These are phyloP conservation scores for Trididemnum clinides DNA, from an alignment of 23 tunicate genomes.

Conservation along the genomic window DNA sequence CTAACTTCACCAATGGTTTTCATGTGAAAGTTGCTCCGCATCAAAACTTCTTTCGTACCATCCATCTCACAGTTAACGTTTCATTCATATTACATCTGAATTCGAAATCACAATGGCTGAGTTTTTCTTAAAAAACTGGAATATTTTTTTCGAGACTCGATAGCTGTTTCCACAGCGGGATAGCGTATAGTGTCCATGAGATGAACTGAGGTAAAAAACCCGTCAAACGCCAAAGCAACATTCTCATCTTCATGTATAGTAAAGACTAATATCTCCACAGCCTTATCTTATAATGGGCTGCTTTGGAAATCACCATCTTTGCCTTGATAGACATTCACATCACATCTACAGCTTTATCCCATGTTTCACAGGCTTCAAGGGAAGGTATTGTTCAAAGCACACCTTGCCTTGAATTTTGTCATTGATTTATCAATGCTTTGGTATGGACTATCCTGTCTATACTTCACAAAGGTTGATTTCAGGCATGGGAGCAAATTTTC, in stretches of 20 bases:
- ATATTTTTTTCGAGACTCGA: constrained; percentile 9
- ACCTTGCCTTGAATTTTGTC: constrained; percentile 36
- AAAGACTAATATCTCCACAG: constrained; percentile 25
- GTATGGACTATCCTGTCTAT: constrained; percentile 34
- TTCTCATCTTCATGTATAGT: constrained; percentile 29
- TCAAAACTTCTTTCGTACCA: constrained; percentile 14
- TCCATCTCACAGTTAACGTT: background rate
- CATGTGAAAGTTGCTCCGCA: constrained; percentile 4
- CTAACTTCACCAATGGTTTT: constrained; percentile 1
- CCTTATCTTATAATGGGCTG: constrained; percentile 30
- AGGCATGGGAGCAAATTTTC: constrained; percentile 37
- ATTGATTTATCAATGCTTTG: constrained; percentile 40
- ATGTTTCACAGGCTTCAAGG: constrained; percentile 42
- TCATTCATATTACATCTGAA: background rate
- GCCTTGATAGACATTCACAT: constrained; percentile 30
- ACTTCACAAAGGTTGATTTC: constrained; percentile 36
- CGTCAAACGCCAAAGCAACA: constrained; percentile 30
- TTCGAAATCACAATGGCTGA: background rate
- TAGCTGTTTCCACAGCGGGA: constrained; percentile 21
- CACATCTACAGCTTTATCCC: constrained; percentile 44
- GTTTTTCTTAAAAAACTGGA: constrained; percentile 1
- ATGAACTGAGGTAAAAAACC: constrained; percentile 40
- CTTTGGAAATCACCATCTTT: constrained; percentile 33
- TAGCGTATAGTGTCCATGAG: constrained; percentile 26
- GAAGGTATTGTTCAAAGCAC: constrained; percentile 36